Evolutionary conservation across 2,888 invertebrate genomes (phyloP), one percentile per base, ranked within the genome.

Genomic region (Cephus pulcher): DNA sequence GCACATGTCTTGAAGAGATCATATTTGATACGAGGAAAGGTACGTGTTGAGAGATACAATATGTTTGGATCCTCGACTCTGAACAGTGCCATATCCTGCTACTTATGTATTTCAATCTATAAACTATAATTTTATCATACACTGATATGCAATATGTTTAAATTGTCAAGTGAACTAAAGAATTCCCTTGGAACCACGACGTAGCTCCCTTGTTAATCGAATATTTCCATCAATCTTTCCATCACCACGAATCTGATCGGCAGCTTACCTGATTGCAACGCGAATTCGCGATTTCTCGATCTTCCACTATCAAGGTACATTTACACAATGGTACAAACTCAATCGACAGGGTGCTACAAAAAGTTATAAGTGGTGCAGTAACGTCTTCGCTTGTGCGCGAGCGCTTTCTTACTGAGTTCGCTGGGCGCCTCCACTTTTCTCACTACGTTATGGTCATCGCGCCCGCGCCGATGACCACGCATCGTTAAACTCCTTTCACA

Each of bases 321-420:
- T 78, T 78, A 78, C 75, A 73, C 23, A 56, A 32, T 30, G 34
- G 73, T 30, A 12, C 4, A 33, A 69, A 37, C 73, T 15, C 71
- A 32, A 12, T 12, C 15, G 32, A 33, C 71, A 9, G 56, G 23
- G 56, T 33, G 32, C 32, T 32, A 6, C 9, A 12, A 71, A 71
- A 56, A 6, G 23, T 23, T 56, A 9, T 56, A 1, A 56, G 23
- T 56, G 1, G 12, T 71, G 71, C 15, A 76, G 78, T 78, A 80
- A 84, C 89, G 87, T 90, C 88, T 89, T 90, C 85, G 85, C 90
- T 87, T 87, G 87, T 88, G 87, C 90, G 88, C 90, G 89, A 89
- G 86, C 90, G 90, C 90, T 89, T 90, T 86, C 89, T 89, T 88
- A 90, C 90, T 90, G 89, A 85, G 83, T 77, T 83, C 82, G 85